Evolutionary conservation across 2,113 vertebrate genomes (phyloP).

Genomic region (Thomomys bottae): DNA sequence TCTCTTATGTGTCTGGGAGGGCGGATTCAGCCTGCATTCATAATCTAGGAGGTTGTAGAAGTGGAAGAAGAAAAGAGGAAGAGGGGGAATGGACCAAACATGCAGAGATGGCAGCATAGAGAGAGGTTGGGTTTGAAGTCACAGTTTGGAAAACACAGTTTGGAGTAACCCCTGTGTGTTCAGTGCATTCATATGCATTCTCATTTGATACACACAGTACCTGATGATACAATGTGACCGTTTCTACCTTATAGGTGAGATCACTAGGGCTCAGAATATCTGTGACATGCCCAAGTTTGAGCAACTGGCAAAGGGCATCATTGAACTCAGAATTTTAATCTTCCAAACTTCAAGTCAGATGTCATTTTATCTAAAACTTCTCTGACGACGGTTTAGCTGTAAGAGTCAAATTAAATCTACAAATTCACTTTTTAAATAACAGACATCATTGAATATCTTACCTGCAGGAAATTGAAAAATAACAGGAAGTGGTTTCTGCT

Average conservation of each 20-base stretch:
- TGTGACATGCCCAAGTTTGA: background rate
- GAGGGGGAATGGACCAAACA: slow-evolving; percentile 3
- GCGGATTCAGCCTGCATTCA: slow-evolving; percentile 75
- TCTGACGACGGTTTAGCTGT: background rate
- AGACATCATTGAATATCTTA: background rate
- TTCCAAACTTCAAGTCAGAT: background rate
- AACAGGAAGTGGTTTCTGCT: slow-evolving; percentile 33
- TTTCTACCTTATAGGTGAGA: background rate
- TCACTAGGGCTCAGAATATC: background rate
- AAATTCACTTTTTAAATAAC: slow-evolving; percentile 16
- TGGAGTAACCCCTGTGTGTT: background rate
- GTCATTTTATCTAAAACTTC: background rate
- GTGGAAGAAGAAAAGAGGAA: slow-evolving; percentile 31
- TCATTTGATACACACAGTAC: background rate
- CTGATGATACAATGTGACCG: background rate
- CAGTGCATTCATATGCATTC: background rate
- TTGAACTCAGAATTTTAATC: background rate
- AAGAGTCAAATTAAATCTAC: background rate
- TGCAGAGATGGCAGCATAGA: background rate
- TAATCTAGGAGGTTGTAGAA: slow-evolving; percentile 68
- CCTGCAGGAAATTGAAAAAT: background rate
- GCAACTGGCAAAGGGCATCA: background rate
- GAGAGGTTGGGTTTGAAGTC: background rate
- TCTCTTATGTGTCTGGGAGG: slow-evolving; percentile 79
- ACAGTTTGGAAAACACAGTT: slow-evolving; percentile 16